Base-by-base conservation (phyloP, 1,140 invertebrate species). In the Caenorhabditis inopinata region DNA sequence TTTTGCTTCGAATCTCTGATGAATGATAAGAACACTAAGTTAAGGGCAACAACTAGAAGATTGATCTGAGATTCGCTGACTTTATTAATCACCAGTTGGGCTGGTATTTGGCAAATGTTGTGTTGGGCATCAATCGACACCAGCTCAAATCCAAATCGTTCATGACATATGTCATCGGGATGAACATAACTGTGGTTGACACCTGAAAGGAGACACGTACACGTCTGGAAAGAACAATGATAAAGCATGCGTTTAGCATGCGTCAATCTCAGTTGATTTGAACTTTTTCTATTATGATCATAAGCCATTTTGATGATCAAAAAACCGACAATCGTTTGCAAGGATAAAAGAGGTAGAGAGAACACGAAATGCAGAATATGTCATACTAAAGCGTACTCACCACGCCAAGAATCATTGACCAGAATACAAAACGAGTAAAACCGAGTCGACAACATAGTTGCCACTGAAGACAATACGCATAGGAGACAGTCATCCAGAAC, bases 401-500 rank as follows among this genome's bases (percentile, higher is more conserved):
- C 16, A 68, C 38, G n/a, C 27, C 62, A 21, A 82, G 75, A 35
- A 82, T 18, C 12, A 49, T 46, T 11, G 74, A 51, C 82, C 82
- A 83, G 21, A 47, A 45, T 23, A 73, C 58, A 53, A 83, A 83
- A 42, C 76, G 49, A 16, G 46, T 21, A 42, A 83, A 77, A 16
- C 82, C 82, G 9, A 83, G 76, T 25, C 79, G 80, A 47, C 80
- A 83, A 45, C 78, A 83, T 2, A 83, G 68, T 38, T 83, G 82
- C 82, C 82, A 83, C 46, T 83, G 82, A 7, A 83, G 74, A 51
- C 82, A 83, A 12, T 73, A 77, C 0, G 74, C 76, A 14, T 74
- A 81, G 2, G 83, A 5, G 47, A 74, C 49, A 58, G 82, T 83
- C 74, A 82, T 82, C 82, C 78, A 82, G 80, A 83, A 83, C 82